Evolutionary conservation across 2,888 invertebrate species (phyloP), one percentile per base, ranked within the genome.

Genomic region (Ormyrus pomaceus): DNA sequence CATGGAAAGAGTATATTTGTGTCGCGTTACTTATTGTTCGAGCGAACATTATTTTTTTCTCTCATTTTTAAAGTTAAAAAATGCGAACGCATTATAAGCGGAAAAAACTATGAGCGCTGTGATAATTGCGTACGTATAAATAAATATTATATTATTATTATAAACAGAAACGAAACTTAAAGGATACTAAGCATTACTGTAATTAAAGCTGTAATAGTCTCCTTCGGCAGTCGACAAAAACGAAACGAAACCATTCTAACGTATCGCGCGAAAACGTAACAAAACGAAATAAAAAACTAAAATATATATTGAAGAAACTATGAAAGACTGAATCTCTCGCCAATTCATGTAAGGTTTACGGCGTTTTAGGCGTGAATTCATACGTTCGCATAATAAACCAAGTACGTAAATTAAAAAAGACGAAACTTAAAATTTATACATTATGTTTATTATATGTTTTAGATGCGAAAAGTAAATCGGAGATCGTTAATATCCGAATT

Each of bases 51-150:
- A 58, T 56, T 66, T 51, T 77, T 46, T 46, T 64, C 64, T 73
- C 56, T 13, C n/a, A 19, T 59, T 68, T 62, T 51, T 10, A 69
- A 74, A 72, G 34, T 34, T 19, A 74, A 75, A 72, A 70, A 78
- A 79, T 64, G 48, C 48, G 68, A 81, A 72, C 56, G 59, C 66
- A 79, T 82, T 83, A 82, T 85, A 82, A 81, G 34, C 85, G 86
- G 85, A 86, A 86, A 86, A 86, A 59, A 86, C 87, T 89, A 89
- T 90, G 88, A 90, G 87, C 87, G 88, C 90, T 90, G 90, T 90
- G 90, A 90, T 90, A 90, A 76, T 90, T 88, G 87, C 89, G 89
- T 90, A 89, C 88, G 86, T 87, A 34, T 34, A 84, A 84, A 85
- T 77, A 84, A 84, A 84, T 65, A 82, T 85, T 86, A 84, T 85